phyloP scores from a whole-genome alignment of 1,140 invertebrate genomes.

The Conus betulinus region DNA sequence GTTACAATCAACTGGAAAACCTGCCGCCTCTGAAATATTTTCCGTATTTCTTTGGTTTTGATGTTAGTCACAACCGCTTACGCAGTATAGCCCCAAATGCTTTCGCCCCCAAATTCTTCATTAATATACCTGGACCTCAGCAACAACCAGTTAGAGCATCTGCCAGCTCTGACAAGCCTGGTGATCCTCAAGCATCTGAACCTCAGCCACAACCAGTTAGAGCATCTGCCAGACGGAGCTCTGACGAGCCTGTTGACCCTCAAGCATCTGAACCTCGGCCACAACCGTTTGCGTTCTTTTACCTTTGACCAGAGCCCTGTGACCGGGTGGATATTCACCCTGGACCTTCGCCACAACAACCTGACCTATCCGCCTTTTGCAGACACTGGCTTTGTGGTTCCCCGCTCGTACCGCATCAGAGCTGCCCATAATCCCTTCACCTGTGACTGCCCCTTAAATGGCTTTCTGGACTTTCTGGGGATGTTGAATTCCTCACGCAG shows the following conservation, averaged over 20 bases:
- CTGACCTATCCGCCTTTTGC: conserved; percentile 39
- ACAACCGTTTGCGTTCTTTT: conserved; percentile 30
- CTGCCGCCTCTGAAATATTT: conserved; percentile 8
- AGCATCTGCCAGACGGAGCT: not conserved
- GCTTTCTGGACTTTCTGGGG: conserved; percentile 39
- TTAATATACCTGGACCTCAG: conserved; percentile 33
- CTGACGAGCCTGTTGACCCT: conserved; percentile 1
- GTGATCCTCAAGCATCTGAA: no score
- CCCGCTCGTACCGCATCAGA: not conserved
- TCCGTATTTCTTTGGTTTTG: conserved; percentile 26
- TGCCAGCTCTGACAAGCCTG: no score
- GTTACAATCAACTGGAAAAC: conserved; percentile 31
- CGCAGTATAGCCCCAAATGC: conserved; percentile 18
- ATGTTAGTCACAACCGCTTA: conserved; percentile 42
- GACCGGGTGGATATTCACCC: not conserved
- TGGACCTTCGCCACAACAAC: conserved; percentile 42
- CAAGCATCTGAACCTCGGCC: conserved; percentile 24
- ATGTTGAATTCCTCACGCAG: not conserved
- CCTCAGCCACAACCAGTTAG: conserved; percentile 36
- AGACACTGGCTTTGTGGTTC: conserved; percentile 19
- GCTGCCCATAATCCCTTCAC: conserved; percentile 43
- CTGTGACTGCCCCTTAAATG: conserved; percentile 46
- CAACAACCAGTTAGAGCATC: no score
- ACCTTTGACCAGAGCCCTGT: conserved; percentile 33
- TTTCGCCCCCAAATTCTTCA: not conserved